Evolutionary conservation across 2,888 invertebrate species (phyloP), one percentile per base, ranked within the genome.

Genomic region (Dicroscelio sp.): DNA sequence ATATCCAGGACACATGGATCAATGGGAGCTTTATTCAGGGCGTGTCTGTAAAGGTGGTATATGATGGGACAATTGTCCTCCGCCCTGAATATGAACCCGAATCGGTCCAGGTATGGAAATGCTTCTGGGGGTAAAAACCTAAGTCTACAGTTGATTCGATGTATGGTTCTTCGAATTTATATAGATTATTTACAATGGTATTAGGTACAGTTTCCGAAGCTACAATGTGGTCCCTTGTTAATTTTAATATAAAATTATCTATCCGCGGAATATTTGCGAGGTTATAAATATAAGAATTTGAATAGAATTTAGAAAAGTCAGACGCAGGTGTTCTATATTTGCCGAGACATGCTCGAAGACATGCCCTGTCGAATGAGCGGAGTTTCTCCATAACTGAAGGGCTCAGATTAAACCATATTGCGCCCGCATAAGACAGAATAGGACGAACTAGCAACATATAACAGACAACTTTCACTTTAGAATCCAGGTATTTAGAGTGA

Each of bases 21-120:
- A n/a, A n/a, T 88, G 4, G 93, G 93, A 0, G 91, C 90, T 63
- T 92, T 92, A 33, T 93, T 91, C 0, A 94, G 17, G 2, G 93
- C 92, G 67, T 43, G 43, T 43, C 43, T 12, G 43, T 43, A 8
- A 12, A 43, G 8, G 43, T 43, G 43, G 43, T 43, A 43, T 43
- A 43, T 43, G 14, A 8, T 12, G 8, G 43, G 14, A 12, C 8
- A 12, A 14, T 43, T 43, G 43, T 43, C 14, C 10, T 43, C 43
- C n/a, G 43, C 14, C 14, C 14, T 43, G 43, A n/a, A n/a, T 43
- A 43, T 43, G 14, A 43, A 43, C 14, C 43, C 43, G 8, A 12
- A 12, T 43, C 14, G 8, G 43, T 43, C 43, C 8, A 43, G 43
- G 10, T 12, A 43, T 43, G 43, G 43, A 14, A 43, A 43, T 8